Percentiles rank a stretch among this genome's conserved stretches.
Evolutionary conservation across 2,797 vertebrate genomes (phyloP).

Genomic region (Anguilla obscura): DNA sequence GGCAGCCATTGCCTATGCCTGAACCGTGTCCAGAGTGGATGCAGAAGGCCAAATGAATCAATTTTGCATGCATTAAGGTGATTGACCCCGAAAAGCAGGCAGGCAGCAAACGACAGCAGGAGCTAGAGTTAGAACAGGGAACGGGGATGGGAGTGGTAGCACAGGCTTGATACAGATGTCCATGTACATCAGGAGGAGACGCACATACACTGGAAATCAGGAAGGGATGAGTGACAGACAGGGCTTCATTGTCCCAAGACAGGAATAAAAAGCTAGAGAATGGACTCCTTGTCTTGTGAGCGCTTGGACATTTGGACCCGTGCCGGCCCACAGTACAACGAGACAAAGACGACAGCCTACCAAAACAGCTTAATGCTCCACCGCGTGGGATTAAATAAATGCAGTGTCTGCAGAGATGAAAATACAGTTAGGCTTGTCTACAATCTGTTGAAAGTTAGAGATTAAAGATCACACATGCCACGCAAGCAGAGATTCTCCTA

Average conservation of each 20-base stretch:
- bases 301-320: not conserved
- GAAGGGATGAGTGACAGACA: not conserved
- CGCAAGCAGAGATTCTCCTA: not conserved
- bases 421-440: not conserved
- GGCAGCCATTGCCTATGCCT: not conserved
- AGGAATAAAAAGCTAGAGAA: not conserved
- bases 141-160: not conserved
- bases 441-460: conserved; percentile 8
- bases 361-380: not conserved
- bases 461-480: not conserved
- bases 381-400: not conserved
- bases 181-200: not conserved
- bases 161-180: not conserved
- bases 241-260: conserved; percentile 3
- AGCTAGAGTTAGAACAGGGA: not conserved
- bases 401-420: not conserved
- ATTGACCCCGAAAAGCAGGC: not conserved
- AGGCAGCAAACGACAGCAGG: not conserved
- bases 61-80: not conserved
- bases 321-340: not conserved
- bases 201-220: not conserved
- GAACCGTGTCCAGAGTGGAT: not conserved
- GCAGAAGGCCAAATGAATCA: not conserved
- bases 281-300: not conserved
- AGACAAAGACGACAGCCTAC: conserved; percentile 2